Evolutionary conservation across 2,113 vertebrate species (phyloP), one percentile per base, ranked within the genome.

Genomic region (Lates calcarifer): DNA sequence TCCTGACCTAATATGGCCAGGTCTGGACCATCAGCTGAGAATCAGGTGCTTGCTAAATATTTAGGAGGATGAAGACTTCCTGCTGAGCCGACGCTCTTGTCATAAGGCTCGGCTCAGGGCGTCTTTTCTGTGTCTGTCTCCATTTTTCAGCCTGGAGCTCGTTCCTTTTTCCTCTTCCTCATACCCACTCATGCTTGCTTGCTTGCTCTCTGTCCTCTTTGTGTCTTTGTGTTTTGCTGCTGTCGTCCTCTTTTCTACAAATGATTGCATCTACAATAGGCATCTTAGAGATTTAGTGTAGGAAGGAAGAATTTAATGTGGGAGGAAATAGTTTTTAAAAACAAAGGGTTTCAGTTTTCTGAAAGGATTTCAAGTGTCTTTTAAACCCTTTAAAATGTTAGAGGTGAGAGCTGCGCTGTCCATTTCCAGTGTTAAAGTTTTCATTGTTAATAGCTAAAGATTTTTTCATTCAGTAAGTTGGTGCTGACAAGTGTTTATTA

Each of bases 1-100:
- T 85, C 55, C 80, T 84, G 82, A 86, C 81, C 91, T 81, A 87
- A 91, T 85, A 84, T 71, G 82, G 73, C 62, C 76, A 31, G 60
- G 75, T 83, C 80, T 75, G 77, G 67, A 81, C 76, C 69, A 67
- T 90, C 91, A 92, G 89, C 86, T 92, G 90, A 91, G 77, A 75
- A 93, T 92, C 92, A 91, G 91, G 85, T 82, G 91, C 79, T 90
- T 28, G 71, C 65, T 70, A 84, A 91, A 90, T 88, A 88, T 88
- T 87, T 85, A 84, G 81, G 63, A 84, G 79, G 78, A 86, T 83
- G 85, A 90, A 76, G 79, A 80, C 69, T 83, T 85, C 86, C 78
- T 71, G 84, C 88, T 87, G 88, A 60, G 89, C 43, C 8, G 9
- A 80, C 58, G 53, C 53, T 8, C 58, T 63, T 76, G n/a, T 87